phyloP scores from a whole-genome alignment of 2,113 vertebrate genomes.

The Pholis gunnellus region DNA sequence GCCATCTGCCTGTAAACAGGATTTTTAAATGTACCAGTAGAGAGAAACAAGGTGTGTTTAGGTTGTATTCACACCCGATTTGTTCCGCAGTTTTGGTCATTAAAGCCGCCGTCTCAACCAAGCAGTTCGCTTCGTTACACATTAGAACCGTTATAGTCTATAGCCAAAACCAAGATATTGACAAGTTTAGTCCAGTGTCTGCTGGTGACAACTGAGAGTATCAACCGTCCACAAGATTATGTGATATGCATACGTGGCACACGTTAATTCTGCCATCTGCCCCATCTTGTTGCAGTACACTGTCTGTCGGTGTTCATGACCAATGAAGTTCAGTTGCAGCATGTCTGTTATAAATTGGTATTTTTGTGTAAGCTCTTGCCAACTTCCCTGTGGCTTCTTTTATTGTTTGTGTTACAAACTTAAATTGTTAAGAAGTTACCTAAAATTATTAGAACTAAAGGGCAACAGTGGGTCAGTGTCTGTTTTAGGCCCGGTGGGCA shows the following conservation, averaged over 20 bases:
- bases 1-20: slow-evolving; percentile 45
- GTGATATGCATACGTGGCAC: background rate
- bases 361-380: background rate
- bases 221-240: background rate
- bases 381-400: background rate
- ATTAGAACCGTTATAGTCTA: background rate
- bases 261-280: slow-evolving; percentile 22
- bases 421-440: no score
- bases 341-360: background rate
- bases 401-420: no score
- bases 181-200: slow-evolving; percentile 4
- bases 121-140: background rate
- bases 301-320: background rate
- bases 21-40: slow-evolving; percentile 4
- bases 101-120: background rate
- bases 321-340: background rate
- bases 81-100: slow-evolving; percentile 22
- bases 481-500: background rate
- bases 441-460: background rate
- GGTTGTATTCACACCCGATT: background rate
- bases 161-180: background rate
- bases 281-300: background rate
- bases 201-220: background rate
- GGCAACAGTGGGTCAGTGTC: background rate
- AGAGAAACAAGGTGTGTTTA: slow-evolving; percentile 4